Conservation (phyloP, 1,140 invertebrate species). For the Drosophila persimilis region DNA sequence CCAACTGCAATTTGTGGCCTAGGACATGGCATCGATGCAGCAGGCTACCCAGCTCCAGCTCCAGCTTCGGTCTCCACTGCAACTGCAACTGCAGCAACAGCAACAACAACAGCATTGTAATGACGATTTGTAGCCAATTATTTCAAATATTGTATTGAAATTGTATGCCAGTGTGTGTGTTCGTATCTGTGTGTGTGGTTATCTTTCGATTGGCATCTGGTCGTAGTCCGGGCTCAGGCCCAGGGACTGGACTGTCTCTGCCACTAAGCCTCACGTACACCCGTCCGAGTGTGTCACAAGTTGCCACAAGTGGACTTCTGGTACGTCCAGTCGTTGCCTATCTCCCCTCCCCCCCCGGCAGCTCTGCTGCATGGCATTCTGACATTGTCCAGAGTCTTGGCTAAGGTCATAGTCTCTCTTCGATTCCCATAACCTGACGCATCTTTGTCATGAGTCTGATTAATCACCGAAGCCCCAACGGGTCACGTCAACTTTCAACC, state of each 20-base stretch:
- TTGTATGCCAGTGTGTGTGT: constrained; percentile 55
- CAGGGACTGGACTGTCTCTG: constrained; percentile 12
- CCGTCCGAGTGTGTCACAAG: constrained; percentile 43
- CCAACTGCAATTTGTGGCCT: constrained; percentile 77
- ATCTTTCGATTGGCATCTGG: constrained; percentile 64
- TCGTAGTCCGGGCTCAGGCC: constrained; percentile 11
- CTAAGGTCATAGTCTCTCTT: constrained; percentile 28
- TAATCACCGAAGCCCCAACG: constrained; percentile 53
- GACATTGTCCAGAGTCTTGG: constrained; percentile 33
- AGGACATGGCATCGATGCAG: constrained; percentile 19
- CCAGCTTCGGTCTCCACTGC: constrained; percentile 8
- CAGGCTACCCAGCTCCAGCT: constrained; percentile 11
- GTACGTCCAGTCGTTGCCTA: too few relatives aligned
- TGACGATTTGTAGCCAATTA: constrained; percentile 82
- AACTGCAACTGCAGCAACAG: constrained; percentile 18
- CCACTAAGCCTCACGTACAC: constrained; percentile 47
- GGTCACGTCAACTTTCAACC: constrained; percentile 59
- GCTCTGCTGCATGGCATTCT: constrained; percentile 6
- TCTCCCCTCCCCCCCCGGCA: neutral
- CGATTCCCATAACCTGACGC: constrained; percentile 48
- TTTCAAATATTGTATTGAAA: constrained; percentile 82
- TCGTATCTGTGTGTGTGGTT: constrained; percentile 24
- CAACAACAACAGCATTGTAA: constrained; percentile 52
- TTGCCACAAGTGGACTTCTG: constrained; percentile 20
- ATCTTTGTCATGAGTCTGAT: constrained; percentile 67